phyloP scores from a whole-genome alignment of 2,888 invertebrate species.

The Caenorhabditis angaria region DNA sequence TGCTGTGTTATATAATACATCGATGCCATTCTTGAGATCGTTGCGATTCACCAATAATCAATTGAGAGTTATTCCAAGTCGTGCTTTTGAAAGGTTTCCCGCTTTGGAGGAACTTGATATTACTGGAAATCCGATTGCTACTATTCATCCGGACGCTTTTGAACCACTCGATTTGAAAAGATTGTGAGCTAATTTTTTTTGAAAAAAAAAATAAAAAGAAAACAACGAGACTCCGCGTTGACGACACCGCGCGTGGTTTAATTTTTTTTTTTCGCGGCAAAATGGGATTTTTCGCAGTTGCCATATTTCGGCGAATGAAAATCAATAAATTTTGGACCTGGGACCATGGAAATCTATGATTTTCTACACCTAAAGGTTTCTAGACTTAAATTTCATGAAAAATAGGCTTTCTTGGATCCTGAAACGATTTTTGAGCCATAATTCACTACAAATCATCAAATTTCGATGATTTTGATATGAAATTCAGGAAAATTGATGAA shows the following conservation, averaged over 20 bases:
- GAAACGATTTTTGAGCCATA: not conserved
- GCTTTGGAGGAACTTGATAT: conserved; percentile 55
- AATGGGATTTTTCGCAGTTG: too few species aligned
- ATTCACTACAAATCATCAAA: too few species aligned
- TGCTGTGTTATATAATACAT: conserved; percentile 58
- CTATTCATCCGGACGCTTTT: conserved; percentile 56
- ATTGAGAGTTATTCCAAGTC: conserved; percentile 45
- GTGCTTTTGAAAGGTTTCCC: conserved; percentile 57
- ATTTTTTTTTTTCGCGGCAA: too few species aligned
- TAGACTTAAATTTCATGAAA: too few species aligned
- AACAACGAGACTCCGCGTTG: too few species aligned
- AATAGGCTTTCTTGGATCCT: not conserved
- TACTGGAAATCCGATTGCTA: conserved; percentile 58
- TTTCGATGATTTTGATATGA: too few species aligned
- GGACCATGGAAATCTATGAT: too few species aligned
- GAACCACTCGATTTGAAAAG: conserved; percentile 51
- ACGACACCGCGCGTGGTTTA: too few species aligned
- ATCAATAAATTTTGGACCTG: too few species aligned
- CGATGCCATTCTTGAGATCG: conserved; percentile 50
- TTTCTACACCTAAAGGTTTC: too few species aligned
- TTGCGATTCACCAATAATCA: conserved; percentile 50
- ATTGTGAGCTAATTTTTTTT: conserved; percentile 46
- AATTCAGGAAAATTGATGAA: too few species aligned
- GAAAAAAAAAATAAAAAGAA: not conserved
- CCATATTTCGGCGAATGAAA: too few species aligned